Evolutionary conservation across 35 echinoderm and acorn worm genomes (phyloP).

Genomic region (Heliocidaris tuberculata): DNA sequence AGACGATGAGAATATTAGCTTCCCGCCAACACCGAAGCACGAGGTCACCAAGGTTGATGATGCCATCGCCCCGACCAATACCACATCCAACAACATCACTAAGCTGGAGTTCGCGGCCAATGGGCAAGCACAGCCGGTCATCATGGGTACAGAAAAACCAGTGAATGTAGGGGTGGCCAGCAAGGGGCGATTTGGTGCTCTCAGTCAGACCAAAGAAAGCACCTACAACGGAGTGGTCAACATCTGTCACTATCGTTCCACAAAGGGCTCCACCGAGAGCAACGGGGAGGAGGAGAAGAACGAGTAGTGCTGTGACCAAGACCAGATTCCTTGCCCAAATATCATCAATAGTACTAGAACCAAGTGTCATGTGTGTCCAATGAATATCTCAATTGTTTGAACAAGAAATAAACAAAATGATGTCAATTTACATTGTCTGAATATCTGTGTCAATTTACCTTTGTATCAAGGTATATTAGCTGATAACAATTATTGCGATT

Average conservation of each 20-base stretch:
- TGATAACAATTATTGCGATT: background rate
- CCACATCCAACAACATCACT: background rate
- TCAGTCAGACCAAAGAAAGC: conserved; percentile 72
- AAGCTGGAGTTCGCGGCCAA: conserved; percentile 33
- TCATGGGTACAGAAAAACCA: conserved; percentile 1
- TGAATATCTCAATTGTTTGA: background rate
- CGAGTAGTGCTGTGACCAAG: background rate
- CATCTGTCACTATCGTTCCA: conserved; percentile 70
- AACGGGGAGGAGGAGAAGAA: background rate
- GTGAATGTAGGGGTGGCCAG: conserved; percentile 50
- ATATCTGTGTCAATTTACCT: too few species aligned
- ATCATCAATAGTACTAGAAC: background rate
- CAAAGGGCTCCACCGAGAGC: background rate
- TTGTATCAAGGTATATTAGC: too few species aligned
- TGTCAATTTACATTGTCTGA: too few species aligned
- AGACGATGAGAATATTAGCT: background rate
- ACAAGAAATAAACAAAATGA: background rate
- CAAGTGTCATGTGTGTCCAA: background rate
- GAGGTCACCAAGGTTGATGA: background rate
- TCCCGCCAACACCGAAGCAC: conserved; percentile 28
- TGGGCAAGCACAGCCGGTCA: background rate
- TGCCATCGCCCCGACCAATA: background rate
- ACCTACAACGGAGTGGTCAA: conserved; percentile 95
- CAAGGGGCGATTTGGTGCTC: conserved; percentile 85
- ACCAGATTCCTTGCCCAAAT: background rate